Evolutionary conservation across 1,140 invertebrate species (phyloP), one percentile per base, ranked within the genome.

Genomic region (Telenomus remus): DNA sequence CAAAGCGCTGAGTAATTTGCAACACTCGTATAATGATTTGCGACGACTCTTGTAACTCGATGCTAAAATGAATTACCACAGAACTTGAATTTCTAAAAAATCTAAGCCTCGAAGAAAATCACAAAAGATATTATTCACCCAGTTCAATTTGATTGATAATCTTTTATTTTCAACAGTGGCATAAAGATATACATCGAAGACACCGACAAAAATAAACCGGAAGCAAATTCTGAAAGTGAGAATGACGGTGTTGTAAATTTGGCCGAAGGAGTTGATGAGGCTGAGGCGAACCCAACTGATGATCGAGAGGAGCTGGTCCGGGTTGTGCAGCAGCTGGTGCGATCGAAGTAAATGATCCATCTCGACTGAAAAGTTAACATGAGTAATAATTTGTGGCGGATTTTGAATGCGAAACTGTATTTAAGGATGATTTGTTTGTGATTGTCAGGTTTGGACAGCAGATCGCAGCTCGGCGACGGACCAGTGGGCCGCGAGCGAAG

Each of bases 291-390:
- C 48, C 47, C 65, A 56, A 47, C 35, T 35, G 57, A 71, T 60
- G 72, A 74, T 6, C 57, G 10, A 8, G 34, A 76, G 13, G 51
- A 65, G 5, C 12, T 80, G 65, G 72, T 55, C 39, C 50, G 46
- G 6, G 73, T 85, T 13, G 78, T 85, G 12, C 78, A 83, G 39
- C 46, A 73, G 27, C 53, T 85, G 51, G 83, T 85, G 14, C 72
- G 70, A 33, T 84, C 82, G 0, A 84, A 81, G 83, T 85, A 80
- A 57, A 49, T 49, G 33, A 47, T 9, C 9, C 3, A 44, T 44
- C 43, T 4, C 3, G 9, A 39, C 2, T 39, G 3, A 39, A 39
- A 39, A 4, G 11, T 37, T 27, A 50, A 47, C 14, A 46, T 39
- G 9, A 10, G 19, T 7, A 39, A 19, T 11, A 5, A 27, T 47